phyloP scores from a whole-genome alignment of 1,140 invertebrate species.

The Drosophila arawakana region DNA sequence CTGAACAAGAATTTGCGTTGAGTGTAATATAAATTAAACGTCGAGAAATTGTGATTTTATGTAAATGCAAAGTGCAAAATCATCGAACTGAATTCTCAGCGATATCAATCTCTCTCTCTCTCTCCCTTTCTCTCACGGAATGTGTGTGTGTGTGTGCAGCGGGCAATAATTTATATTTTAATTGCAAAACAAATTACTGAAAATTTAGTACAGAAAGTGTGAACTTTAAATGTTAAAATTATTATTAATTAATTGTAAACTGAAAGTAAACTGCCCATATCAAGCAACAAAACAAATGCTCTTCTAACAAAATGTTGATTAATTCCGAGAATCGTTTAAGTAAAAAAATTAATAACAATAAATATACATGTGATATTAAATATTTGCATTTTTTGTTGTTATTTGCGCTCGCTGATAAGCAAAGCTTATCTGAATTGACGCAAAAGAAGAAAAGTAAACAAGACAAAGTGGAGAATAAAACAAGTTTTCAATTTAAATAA shows the following conservation, averaged over 20 bases:
- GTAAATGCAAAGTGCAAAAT: constrained; percentile 65
- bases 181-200: constrained; percentile 49
- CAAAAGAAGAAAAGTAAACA: constrained; percentile 5
- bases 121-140: no score
- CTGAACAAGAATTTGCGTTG: constrained; percentile 4
- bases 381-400: constrained; percentile 36
- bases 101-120: background rate
- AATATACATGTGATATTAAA: constrained; percentile 15
- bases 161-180: constrained; percentile 63
- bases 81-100: constrained; percentile 47
- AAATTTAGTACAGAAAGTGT: constrained; percentile 62
- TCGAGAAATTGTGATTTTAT: constrained; percentile 61
- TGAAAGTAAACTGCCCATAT: constrained; percentile 43
- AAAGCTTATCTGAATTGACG: constrained; percentile 67
- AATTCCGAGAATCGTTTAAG: background rate
- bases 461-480: constrained; percentile 29
- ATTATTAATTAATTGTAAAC: constrained; percentile 37
- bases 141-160: constrained; percentile 41
- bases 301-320: background rate
- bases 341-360: background rate
- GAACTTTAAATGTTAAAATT: constrained; percentile 33
- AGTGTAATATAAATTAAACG: constrained; percentile 35
- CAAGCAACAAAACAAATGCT: background rate
- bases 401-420: constrained; percentile 51
- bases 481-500: constrained; percentile 64